These are phyloP conservation scores for Mus caroli DNA, from an alignment of 2,797 vertebrate genomes.

Conservation along the genomic window DNA sequence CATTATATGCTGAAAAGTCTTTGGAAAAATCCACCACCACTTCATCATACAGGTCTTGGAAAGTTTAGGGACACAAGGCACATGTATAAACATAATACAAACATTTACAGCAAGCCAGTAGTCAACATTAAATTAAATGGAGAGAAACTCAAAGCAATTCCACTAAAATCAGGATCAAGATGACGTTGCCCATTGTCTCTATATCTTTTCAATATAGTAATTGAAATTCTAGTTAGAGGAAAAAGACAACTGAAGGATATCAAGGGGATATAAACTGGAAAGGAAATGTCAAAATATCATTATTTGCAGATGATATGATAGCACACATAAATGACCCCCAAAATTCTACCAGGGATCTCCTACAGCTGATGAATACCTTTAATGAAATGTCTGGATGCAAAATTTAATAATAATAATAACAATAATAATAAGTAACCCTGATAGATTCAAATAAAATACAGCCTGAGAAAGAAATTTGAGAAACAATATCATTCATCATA, in stretches of 20 bases:
- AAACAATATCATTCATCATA: no score
- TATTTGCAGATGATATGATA: no score
- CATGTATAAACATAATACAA: not conserved
- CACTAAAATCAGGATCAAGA: not conserved
- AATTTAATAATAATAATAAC: no score
- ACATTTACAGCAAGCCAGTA: not conserved
- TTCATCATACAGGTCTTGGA: not conserved
- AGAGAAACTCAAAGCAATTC: not conserved
- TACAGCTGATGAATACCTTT: no score
- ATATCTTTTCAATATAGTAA: not conserved
- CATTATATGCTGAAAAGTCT: not conserved
- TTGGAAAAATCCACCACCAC: not conserved
- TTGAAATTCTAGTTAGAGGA: not conserved
- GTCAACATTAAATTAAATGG: not conserved
- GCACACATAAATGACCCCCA: no score
- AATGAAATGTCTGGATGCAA: no score
- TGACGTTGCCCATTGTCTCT: not conserved
- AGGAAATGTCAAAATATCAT: no score
- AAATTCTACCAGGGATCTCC: no score
- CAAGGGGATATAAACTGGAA: no score
- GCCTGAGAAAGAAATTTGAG: no score
- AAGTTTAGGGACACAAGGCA: not conserved
- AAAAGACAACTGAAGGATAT: not conserved
- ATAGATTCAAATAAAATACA: no score
- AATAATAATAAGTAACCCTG: no score